Evolutionary conservation across 2,113 vertebrate species (phyloP).

Genomic region (Petaurus breviceps): DNA sequence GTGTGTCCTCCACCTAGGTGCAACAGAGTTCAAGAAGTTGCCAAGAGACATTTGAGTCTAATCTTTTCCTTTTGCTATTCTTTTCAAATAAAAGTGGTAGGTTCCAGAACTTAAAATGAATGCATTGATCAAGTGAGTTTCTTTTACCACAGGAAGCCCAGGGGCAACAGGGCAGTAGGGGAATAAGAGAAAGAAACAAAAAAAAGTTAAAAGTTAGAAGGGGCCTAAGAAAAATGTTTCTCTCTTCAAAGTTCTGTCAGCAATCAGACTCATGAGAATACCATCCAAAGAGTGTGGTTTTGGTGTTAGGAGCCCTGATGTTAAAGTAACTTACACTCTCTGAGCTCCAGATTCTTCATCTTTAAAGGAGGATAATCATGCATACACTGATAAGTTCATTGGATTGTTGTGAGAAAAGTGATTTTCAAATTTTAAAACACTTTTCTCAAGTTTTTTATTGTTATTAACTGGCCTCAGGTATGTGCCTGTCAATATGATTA

Average conservation of each 20-base stretch:
- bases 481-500: too few species aligned
- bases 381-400: too few species aligned
- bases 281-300: neutral
- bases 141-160: neutral
- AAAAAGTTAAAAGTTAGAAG: neutral
- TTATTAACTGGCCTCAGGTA: too few species aligned
- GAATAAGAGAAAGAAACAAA: neutral
- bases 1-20: neutral
- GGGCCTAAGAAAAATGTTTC: neutral
- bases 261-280: neutral
- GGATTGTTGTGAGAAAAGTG: too few species aligned
- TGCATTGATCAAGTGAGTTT: neutral
- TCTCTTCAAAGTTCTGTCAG: neutral
- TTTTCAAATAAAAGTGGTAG: neutral
- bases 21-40: neutral
- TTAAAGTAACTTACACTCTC: neutral
- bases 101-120: neutral
- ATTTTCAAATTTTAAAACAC: too few species aligned
- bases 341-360: neutral
- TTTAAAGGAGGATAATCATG: too few species aligned
- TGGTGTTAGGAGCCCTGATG: neutral
- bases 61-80: neutral
- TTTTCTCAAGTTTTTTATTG: too few species aligned
- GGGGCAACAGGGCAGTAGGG: neutral
- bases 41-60: neutral